These are phyloP conservation scores for Phrynocephalus versicolor DNA, from an alignment of 2,113 vertebrate species.

Conservation along the genomic window DNA sequence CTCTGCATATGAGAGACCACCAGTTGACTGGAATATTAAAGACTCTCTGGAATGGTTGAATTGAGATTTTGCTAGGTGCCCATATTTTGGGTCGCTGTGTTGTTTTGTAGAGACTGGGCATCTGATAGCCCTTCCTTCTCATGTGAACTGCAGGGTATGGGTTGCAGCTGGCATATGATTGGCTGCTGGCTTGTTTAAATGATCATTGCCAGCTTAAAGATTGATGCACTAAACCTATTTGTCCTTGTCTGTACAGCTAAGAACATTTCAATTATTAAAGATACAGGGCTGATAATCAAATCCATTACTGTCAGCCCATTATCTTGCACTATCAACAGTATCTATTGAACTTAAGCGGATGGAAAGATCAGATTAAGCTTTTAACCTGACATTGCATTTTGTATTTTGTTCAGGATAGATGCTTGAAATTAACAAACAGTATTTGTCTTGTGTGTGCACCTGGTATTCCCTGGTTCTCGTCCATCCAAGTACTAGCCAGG, in stretches of 20 bases:
- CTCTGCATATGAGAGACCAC: neutral
- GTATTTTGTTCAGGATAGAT: constrained; percentile 2
- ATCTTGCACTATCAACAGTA: constrained; percentile 17
- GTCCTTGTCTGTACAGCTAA: constrained; percentile 13
- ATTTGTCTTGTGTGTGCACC: no score
- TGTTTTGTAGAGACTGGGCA: constrained; percentile 1
- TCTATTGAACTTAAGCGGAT: constrained; percentile 14
- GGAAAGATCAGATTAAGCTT: constrained; percentile 23
- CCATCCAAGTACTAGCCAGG: no score
- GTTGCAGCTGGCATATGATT: neutral
- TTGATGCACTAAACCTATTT: constrained; percentile 15
- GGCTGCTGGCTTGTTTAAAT: constrained; percentile 35
- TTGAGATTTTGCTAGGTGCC: neutral
- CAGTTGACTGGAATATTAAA: constrained; percentile 6
- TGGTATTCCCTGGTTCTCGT: no score
- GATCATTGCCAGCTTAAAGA: constrained; percentile 32
- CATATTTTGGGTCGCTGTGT: neutral
- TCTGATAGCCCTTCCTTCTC: neutral
- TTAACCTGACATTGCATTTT: constrained; percentile 22
- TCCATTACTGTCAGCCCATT: constrained; percentile 14
- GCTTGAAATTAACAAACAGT: constrained; percentile 13
- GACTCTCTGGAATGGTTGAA: neutral
- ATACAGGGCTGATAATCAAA: constrained; percentile 4
- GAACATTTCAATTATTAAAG: constrained; percentile 31
- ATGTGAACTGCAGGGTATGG: neutral